Conservation (phyloP, 92 coral and sea anemone genomes). For the Plumapathes pennacea region DNA sequence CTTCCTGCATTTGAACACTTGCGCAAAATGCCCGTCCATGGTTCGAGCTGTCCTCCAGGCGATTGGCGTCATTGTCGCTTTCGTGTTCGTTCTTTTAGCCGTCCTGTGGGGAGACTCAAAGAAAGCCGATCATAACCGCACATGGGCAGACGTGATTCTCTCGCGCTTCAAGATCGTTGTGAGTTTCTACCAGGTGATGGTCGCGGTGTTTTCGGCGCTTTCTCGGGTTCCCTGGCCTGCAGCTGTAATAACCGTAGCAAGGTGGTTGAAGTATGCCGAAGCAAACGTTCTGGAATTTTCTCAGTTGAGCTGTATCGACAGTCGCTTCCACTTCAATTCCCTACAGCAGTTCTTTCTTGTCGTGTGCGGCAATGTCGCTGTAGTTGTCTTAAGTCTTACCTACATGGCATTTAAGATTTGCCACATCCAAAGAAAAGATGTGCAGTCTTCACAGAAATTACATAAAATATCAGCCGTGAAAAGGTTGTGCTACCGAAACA, state of each 20-base stretch:
- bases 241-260: constrained; percentile 29
- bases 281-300: constrained; percentile 33
- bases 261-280: constrained; percentile 12
- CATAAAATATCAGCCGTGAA: constrained; percentile 3
- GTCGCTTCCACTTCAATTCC: constrained; percentile 2
- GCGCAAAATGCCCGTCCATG: constrained; percentile 20
- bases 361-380: constrained; percentile 1
- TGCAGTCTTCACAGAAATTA: too few species aligned
- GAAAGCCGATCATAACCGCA: constrained; percentile 25
- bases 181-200: constrained; percentile 34
- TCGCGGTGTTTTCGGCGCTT: constrained; percentile 28
- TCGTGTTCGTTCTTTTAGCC: constrained; percentile 9
- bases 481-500: constrained; percentile 15
- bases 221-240: constrained; percentile 29
- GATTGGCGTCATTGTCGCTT: constrained; percentile 15
- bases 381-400: constrained; percentile 1
- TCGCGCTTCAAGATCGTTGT: constrained; percentile 42
- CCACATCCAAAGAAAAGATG: constrained; percentile 4
- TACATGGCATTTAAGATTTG: constrained; percentile 1
- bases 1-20: constrained; percentile 26
- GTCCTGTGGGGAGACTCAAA: constrained; percentile 32
- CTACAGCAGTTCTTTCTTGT: constrained; percentile 18
- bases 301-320: constrained; percentile 17
- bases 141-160: constrained; percentile 33
- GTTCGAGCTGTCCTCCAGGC: constrained; percentile 8